These are phyloP conservation scores for Eilema depressum DNA, from an alignment of 2,888 invertebrate species.

Conservation along the genomic window DNA sequence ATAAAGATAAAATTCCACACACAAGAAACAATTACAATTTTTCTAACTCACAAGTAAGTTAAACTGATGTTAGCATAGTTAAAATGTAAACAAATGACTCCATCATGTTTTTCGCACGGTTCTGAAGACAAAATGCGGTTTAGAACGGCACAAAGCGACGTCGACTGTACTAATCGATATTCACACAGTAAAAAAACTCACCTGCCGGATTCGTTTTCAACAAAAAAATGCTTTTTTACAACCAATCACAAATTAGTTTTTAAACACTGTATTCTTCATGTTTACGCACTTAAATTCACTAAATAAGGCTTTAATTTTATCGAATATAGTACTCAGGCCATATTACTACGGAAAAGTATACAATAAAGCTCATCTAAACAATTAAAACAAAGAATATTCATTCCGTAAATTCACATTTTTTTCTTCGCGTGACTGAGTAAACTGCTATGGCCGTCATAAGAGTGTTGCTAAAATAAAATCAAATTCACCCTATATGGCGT, in stretches of 20 bases:
- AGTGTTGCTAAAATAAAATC: constrained; percentile 57
- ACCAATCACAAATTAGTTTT: constrained; percentile 51
- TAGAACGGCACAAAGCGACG: constrained; percentile 39
- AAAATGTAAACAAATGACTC: constrained; percentile 54
- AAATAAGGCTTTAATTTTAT: constrained; percentile 29
- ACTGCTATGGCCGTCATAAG: constrained; percentile 68
- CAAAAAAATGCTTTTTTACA: constrained; percentile 69
- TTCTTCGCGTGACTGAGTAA: constrained; percentile 64
- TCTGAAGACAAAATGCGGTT: constrained; percentile 38
- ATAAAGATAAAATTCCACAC: constrained; percentile 5
- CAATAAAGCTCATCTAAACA: constrained; percentile 37
- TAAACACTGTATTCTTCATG: constrained; percentile 37
- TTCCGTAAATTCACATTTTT: constrained; percentile 68
- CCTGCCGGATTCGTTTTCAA: constrained; percentile 61
- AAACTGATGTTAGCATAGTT: constrained; percentile 10
- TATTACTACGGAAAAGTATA: constrained; percentile 25
- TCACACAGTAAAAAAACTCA: constrained; percentile 66
- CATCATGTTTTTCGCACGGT: constrained; percentile 37
- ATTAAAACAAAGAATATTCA: constrained; percentile 50
- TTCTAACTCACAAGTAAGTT: background rate
- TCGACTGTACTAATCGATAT: constrained; percentile 69
- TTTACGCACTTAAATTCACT: constrained; percentile 35
- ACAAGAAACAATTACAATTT: background rate
- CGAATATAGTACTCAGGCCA: constrained; percentile 6
- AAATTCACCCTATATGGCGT: constrained; percentile 12